Percentiles rank a stretch among this genome's conserved stretches.
Conservation (phyloP, 2,113 vertebrate species). For the Rhea americana region DNA sequence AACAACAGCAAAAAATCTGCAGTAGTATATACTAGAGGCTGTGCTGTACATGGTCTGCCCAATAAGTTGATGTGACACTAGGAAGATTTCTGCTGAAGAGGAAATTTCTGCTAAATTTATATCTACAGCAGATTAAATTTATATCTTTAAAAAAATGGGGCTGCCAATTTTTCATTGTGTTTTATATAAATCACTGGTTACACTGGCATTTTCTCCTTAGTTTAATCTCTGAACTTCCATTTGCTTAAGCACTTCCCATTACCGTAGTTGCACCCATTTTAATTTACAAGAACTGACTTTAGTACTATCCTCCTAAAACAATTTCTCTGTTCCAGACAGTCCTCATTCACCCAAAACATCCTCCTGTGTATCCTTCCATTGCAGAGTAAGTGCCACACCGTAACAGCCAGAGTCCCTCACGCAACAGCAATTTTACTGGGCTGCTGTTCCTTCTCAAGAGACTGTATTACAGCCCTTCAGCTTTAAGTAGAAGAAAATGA, state of each 20-base stretch:
- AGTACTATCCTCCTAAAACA: background rate
- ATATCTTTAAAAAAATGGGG: background rate
- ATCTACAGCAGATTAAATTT: background rate
- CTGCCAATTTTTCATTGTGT: background rate
- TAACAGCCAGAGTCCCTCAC: background rate
- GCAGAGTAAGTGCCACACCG: background rate
- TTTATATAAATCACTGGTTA: background rate
- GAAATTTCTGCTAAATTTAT: background rate
- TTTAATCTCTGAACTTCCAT: background rate
- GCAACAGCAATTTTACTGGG: background rate
- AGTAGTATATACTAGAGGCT: background rate
- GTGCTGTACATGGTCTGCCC: background rate
- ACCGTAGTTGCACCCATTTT: background rate
- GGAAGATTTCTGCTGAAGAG: background rate
- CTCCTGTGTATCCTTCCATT: background rate
- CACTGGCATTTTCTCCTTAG: background rate
- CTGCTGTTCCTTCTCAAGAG: background rate
- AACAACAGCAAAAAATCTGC: background rate
- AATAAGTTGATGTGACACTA: background rate
- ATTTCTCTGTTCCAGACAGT: background rate
- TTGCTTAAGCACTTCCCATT: background rate
- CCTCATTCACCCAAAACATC: background rate
- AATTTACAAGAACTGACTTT: background rate
- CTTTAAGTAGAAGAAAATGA: background rate
- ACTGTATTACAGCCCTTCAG: background rate